A percentile compares a stretch with the other conserved stretches of the same genome.
Conservation (phyloP, 1,140 invertebrate genomes). For the Idris sp. region DNA sequence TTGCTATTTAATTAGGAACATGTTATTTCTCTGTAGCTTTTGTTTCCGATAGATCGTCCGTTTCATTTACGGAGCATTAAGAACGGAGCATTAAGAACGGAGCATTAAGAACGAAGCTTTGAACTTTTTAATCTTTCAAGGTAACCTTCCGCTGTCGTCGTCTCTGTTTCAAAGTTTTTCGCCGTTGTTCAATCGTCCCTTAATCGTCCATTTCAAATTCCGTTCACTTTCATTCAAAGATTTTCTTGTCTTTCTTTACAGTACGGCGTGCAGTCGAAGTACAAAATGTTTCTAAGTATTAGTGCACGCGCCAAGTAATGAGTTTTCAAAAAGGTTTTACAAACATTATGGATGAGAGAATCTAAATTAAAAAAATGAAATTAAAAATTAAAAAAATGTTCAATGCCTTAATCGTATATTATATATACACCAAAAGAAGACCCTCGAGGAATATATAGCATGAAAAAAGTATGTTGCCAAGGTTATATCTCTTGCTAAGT, state of each 20-base stretch:
- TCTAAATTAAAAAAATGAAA: neutral
- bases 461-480: conserved; percentile 66
- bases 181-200: conserved; percentile 59
- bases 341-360: neutral
- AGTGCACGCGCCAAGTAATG: conserved; percentile 7
- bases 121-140: conserved; percentile 71
- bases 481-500: conserved; percentile 49
- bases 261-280: conserved; percentile 3
- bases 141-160: conserved; percentile 49
- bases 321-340: conserved; percentile 9
- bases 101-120: conserved; percentile 56
- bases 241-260: conserved; percentile 45
- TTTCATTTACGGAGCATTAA: conserved; percentile 57
- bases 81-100: too few relatives aligned
- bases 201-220: conserved; percentile 67
- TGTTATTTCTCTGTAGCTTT: conserved; percentile 70
- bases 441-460: too few relatives aligned
- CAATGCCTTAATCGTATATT: too few relatives aligned
- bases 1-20: conserved; percentile 74
- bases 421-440: too few relatives aligned
- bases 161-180: conserved; percentile 63
- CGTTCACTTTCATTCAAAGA: conserved; percentile 66
- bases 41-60: conserved; percentile 65
- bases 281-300: conserved; percentile 11
- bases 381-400: too few relatives aligned